Conservation (phyloP, 2,113 vertebrate genomes). For the Varanus komodoensis region DNA sequence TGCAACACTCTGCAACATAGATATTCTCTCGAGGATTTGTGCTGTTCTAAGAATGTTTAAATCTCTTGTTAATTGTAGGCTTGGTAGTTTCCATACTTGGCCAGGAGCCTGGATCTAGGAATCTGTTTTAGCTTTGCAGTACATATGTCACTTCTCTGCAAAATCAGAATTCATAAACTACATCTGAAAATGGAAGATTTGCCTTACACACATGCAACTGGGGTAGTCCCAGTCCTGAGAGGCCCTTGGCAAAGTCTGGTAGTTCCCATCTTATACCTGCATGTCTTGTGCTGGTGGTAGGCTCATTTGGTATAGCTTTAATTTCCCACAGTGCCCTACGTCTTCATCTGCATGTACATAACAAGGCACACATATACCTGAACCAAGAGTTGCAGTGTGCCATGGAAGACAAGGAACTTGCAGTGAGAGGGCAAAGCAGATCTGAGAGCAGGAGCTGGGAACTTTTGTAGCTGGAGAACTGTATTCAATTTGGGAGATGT, state of each 20-base stretch:
- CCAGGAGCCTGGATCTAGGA: neutral
- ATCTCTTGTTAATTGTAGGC: neutral
- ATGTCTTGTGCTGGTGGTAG: too few relatives aligned
- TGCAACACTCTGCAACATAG: neutral
- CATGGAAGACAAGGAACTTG: too few relatives aligned
- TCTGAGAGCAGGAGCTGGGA: too few relatives aligned
- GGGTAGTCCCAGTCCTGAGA: neutral
- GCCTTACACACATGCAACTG: too few relatives aligned
- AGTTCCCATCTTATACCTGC: neutral
- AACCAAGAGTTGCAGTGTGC: too few relatives aligned
- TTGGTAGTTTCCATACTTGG: neutral
- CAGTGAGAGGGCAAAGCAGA: too few relatives aligned
- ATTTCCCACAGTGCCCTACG: too few relatives aligned
- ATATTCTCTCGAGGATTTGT: neutral
- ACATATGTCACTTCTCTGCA: neutral
- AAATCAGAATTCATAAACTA: neutral
- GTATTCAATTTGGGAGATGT: too few relatives aligned
- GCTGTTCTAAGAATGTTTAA: neutral
- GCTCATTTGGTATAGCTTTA: too few relatives aligned
- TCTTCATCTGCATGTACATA: too few relatives aligned
- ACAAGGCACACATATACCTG: too few relatives aligned
- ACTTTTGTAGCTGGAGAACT: too few relatives aligned
- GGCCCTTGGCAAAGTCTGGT: neutral
- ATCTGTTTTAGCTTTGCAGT: neutral
- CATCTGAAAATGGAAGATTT: neutral